These are phyloP conservation scores for Dipodomys merriami DNA, from an alignment of 2,113 vertebrate genomes.

Conservation along the genomic window DNA sequence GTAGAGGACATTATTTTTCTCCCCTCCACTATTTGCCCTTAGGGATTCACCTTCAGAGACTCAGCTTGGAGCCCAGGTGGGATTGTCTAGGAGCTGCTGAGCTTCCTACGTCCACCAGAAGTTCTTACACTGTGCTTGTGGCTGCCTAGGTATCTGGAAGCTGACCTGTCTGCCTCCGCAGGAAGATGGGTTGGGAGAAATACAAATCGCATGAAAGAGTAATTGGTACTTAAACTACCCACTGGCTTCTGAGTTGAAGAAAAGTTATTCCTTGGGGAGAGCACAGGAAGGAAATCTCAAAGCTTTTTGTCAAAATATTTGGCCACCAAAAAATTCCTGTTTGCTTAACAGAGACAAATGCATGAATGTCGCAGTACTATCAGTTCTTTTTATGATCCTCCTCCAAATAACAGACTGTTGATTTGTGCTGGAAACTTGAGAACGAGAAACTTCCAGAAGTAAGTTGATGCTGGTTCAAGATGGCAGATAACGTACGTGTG, in stretches of 20 bases:
- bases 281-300: slow-evolving; percentile 19
- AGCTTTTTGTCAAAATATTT: slow-evolving; percentile 69
- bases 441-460: neutral
- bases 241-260: neutral
- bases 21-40: neutral
- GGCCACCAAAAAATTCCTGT: neutral
- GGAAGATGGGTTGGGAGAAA: neutral
- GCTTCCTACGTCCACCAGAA: neutral
- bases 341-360: slow-evolving; percentile 49
- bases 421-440: neutral
- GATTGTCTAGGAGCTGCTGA: neutral
- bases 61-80: neutral
- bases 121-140: neutral
- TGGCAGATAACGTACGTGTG: neutral
- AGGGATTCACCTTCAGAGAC: neutral
- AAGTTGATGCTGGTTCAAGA: neutral
- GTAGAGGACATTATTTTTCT: neutral
- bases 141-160: neutral
- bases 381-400: neutral
- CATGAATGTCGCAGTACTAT: neutral
- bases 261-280: slow-evolving; percentile 20
- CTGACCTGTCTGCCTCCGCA: neutral
- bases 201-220: neutral
- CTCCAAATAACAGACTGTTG: slow-evolving; percentile 43
- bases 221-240: neutral